phyloP scores from a whole-genome alignment of 2,797 vertebrate genomes.

The Lindbergichthys nudifrons region DNA sequence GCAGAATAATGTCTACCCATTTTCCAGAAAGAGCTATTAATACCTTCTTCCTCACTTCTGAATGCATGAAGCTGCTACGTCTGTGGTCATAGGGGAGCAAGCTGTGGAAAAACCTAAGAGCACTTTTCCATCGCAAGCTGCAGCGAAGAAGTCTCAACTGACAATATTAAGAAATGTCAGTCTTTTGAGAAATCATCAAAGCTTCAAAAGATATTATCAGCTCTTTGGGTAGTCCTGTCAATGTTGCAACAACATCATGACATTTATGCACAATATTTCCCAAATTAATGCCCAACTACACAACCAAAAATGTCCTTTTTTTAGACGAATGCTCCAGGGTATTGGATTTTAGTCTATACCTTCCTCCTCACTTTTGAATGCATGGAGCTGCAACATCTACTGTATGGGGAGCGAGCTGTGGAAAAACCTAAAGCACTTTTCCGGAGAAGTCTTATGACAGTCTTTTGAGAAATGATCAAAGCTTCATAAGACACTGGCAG shows the following conservation, averaged over 20 bases:
- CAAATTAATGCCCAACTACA: background rate
- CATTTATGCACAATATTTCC: conserved; percentile 12
- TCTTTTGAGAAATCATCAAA: too few relatives aligned
- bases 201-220: background rate
- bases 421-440: conserved; percentile 60
- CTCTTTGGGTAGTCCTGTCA: too few relatives aligned
- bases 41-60: conserved; percentile 44
- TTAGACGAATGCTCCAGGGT: conserved; percentile 7
- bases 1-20: conserved; percentile 23
- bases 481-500: too few relatives aligned
- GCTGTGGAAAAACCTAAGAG: conserved; percentile 56
- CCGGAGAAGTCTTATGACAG: background rate
- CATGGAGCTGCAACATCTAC: conserved; percentile 57
- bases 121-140: conserved; percentile 45
- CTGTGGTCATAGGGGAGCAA: conserved; percentile 40
- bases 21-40: conserved; percentile 51
- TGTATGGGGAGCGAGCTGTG: conserved; percentile 49
- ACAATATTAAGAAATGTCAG: too few relatives aligned
- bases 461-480: too few relatives aligned
- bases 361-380: conserved; percentile 30
- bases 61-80: conserved; percentile 53
- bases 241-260: background rate
- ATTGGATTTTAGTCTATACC: conserved; percentile 54
- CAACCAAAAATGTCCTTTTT: background rate
- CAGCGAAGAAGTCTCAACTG: too few relatives aligned